Percentiles rank a stretch among this genome's conserved stretches.
phyloP scores from a whole-genome alignment of 2,797 vertebrate genomes.

The Jordanella pulchra region DNA sequence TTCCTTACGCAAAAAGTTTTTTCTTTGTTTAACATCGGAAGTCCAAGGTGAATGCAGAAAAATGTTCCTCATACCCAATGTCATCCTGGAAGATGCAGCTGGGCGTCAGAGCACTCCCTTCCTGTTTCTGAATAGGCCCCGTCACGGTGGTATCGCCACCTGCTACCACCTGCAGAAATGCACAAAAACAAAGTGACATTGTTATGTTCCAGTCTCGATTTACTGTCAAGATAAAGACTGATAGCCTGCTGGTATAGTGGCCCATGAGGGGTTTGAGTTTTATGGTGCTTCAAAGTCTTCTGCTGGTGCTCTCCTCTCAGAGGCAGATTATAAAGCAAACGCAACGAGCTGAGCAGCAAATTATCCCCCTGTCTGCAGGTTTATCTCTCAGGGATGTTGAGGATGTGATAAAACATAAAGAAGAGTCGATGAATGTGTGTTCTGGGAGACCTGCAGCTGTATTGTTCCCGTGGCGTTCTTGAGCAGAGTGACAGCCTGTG shows the following conservation, averaged over 20 bases:
- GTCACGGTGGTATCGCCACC: slow-evolving; percentile 94
- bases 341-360: not conserved
- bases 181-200: slow-evolving; percentile 7
- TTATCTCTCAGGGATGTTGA: slow-evolving; percentile 32
- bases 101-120: slow-evolving; percentile 77
- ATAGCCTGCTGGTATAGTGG: slow-evolving; percentile 10
- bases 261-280: slow-evolving; percentile 31
- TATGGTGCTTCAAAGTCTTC: slow-evolving; percentile 41
- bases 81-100: slow-evolving; percentile 94
- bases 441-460: slow-evolving; percentile 87
- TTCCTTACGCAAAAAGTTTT: not conserved
- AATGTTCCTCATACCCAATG: slow-evolving; percentile 81
- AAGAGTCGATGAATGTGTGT: slow-evolving; percentile 18
- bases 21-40: not conserved
- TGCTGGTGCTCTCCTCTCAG: slow-evolving; percentile 13
- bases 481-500: slow-evolving; percentile 90
- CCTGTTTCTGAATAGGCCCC: slow-evolving; percentile 83
- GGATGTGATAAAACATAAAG: not conserved
- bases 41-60: not conserved
- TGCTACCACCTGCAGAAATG: slow-evolving; percentile 77
- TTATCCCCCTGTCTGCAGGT: slow-evolving; percentile 24
- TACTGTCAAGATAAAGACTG: slow-evolving; percentile 30
- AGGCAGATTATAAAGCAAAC: not conserved
- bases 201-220: slow-evolving; percentile 19
- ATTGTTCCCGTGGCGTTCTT: slow-evolving; percentile 90